Evolutionary conservation across 2,113 vertebrate genomes (phyloP).

Genomic region (Gymnobelideus leadbeateri): DNA sequence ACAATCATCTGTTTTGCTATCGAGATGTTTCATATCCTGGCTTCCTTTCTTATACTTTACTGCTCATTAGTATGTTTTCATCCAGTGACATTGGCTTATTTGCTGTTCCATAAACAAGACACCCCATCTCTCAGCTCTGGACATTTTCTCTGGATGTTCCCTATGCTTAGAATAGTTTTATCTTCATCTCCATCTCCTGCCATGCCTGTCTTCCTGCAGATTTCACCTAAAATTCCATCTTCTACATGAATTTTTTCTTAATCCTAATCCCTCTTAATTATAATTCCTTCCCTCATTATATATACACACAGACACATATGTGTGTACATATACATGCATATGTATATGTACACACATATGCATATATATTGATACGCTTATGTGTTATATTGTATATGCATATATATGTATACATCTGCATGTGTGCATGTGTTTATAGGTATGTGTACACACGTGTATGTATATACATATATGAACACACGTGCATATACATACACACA

Average conservation of each 20-base stretch:
- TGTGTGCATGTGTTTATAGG: too few relatives aligned
- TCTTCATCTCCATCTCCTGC: background rate
- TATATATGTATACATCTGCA: too few relatives aligned
- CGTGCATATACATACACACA: too few relatives aligned
- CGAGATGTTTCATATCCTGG: background rate
- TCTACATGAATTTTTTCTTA: background rate
- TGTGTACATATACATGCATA: too few relatives aligned
- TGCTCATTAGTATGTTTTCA: background rate
- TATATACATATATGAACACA: too few relatives aligned
- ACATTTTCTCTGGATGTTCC: background rate
- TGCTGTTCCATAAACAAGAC: background rate
- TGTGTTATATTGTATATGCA: too few relatives aligned
- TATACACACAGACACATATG: too few relatives aligned
- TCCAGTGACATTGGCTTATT: background rate
- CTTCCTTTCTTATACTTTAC: background rate
- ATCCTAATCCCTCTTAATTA: background rate
- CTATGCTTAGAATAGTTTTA: background rate
- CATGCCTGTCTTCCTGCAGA: background rate
- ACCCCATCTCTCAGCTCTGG: background rate
- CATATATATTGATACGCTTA: too few relatives aligned
- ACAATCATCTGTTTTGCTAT: background rate
- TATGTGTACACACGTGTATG: too few relatives aligned
- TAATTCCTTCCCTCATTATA: background rate
- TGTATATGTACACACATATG: too few relatives aligned
- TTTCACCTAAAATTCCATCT: background rate